Base-by-base conservation (phyloP, 2,113 vertebrate species). In the Paratilapia polleni region DNA sequence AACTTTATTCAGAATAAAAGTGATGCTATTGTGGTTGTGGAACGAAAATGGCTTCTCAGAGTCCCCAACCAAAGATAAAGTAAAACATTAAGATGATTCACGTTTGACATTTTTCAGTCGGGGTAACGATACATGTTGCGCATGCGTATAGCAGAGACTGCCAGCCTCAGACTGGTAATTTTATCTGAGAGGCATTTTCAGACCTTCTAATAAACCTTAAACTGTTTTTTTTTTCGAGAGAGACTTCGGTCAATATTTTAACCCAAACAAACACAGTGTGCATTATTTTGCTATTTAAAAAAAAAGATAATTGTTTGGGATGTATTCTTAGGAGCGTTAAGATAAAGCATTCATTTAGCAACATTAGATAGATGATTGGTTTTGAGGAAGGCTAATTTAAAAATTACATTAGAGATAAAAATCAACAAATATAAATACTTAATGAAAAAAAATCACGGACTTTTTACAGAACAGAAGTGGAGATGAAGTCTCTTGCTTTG, bases 11-110 rank as follows among this genome's bases (percentile, higher is more conserved):
- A 4, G 6, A 5, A 2, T n/a, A 8, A 59, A n/a, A 47, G 3
- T 6, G 20, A 24, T 3, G 24, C 8, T 54, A 1, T 36, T 43
- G n/a, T 4, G 14, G 12, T 34, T 14, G 47, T n/a, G 24, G 73
- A 47, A 52, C 77, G 68, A 20, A 93, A 87, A 94, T 93, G 93
- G 91, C 81, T 49, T 85, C 58, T 70, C 81, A 63, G 75, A 82
- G 9, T 60, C 87, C 68, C 64, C 5, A 28, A 38, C 64, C 90
- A 56, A 88, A 85, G 87, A 89, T 66, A 5, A 19, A 11, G 0
- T 1, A 1, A 54, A 43, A 47, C 3, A 2, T 12, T 38, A 43
- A 85, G 87, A 88, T 82, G 26, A 20, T 10, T 84, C 31, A 13
- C 11, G 5, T n/a, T 6, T 1, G 19, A 7, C 57, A 2, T 26